Conservation (phyloP, 2,113 vertebrate genomes). For the Brachyhypopomus gauderio region DNA sequence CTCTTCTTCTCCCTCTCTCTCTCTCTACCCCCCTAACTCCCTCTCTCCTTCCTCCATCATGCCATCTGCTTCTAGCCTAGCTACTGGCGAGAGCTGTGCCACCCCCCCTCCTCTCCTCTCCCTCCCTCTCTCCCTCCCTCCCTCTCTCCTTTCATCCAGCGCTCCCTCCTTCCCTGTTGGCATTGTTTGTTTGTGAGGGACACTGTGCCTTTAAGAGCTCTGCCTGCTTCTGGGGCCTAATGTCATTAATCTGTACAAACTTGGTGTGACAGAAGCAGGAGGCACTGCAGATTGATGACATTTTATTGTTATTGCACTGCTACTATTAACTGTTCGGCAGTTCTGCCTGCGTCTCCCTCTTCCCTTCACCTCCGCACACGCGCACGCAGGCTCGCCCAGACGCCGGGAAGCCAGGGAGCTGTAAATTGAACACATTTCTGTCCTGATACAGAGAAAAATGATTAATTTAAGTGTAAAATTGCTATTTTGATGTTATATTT, state of each 20-base stretch:
- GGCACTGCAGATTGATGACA: slow-evolving; percentile 84
- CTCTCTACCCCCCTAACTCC: slow-evolving; percentile 20
- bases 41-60: slow-evolving; percentile 52
- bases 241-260: slow-evolving; percentile 87
- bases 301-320: slow-evolving; percentile 85
- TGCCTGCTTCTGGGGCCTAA: slow-evolving; percentile 79
- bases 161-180: slow-evolving; percentile 42
- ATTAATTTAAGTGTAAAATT: slow-evolving; percentile 80
- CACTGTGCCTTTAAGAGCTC: slow-evolving; percentile 79
- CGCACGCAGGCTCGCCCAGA: slow-evolving; percentile 52
- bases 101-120: slow-evolving; percentile 36
- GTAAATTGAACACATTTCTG: slow-evolving; percentile 77
- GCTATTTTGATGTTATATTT: slow-evolving; percentile 76
- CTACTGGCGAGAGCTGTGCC: slow-evolving; percentile 53
- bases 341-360: slow-evolving; percentile 65
- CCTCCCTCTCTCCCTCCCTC: not conserved
- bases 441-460: slow-evolving; percentile 69
- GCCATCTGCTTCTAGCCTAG: slow-evolving; percentile 61
- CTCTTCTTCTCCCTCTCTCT: slow-evolving; percentile 34
- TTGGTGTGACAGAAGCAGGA: slow-evolving; percentile 85
- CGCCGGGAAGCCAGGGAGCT: slow-evolving; percentile 55
- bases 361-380: slow-evolving; percentile 67
- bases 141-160: slow-evolving; percentile 19
- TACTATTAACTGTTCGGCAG: slow-evolving; percentile 80
- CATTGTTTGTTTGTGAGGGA: slow-evolving; percentile 66